Base-by-base conservation (phyloP, 2,888 invertebrate genomes). In the Apantesis nais region DNA sequence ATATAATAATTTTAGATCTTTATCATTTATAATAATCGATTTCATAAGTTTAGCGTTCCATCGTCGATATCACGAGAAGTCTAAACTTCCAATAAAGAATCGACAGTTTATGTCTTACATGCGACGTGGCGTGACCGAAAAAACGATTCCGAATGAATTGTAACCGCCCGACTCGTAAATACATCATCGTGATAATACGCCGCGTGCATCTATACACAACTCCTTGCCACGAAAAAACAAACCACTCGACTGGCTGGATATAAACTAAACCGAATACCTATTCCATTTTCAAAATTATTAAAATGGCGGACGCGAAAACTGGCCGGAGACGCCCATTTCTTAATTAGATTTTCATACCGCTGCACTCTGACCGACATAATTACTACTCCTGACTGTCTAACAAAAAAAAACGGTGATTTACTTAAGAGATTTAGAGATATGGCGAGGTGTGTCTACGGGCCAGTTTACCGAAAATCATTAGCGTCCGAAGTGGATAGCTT, bases 331-430 rank as follows among this genome's bases (percentile, higher is more conserved):
- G 92, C 95, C 95, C 92, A 91, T 87, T 89, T 91, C 89, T 92
- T 95, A 94, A 95, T 95, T 93, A 94, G 93, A 92, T 94, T 95
- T 91, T 89, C 91, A 89, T 92, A 89, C 89, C 85, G 89, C 89
- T 95, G 95, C 95, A 94, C 94, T 94, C 93, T 94, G 94, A 95
- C 95, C 94, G 93, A 93, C 89, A 92, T 94, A 94, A 94, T 94
- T 93, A 93, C 92, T 89, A 92, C 91, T 92, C 91, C 90, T 90
- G 92, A 89, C 92, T 91, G 92, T 90, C 82, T 90, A 91, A 92
- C 91, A 92, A 86, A 86, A 92, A 93, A 92, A 93, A 87, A 86
- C 82, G 87, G 93, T 94, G 93, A 95, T 95, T 95, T 95, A 94
- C 94, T 95, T 90, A 91, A 88, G 85, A 92, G 92, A 93, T 93